A percentile compares a stretch with the other conserved stretches of the same genome.
Evolutionary conservation across 2,113 vertebrate species (phyloP).

Genomic region (Erythrocercus mccallii): DNA sequence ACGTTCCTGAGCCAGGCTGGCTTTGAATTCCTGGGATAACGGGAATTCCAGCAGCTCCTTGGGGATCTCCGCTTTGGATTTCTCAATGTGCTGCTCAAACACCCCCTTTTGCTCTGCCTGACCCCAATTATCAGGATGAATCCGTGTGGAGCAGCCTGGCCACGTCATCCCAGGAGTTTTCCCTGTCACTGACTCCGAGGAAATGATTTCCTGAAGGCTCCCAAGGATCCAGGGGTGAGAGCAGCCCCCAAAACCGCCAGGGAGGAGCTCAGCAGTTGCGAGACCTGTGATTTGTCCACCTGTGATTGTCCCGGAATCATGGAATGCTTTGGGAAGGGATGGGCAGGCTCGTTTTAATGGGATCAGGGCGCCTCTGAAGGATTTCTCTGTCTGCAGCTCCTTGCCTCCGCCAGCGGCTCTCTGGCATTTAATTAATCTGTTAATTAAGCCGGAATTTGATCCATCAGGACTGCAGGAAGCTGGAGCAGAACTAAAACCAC

Average conservation of each 20-base stretch:
- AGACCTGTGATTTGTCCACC: neutral
- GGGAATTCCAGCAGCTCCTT: neutral
- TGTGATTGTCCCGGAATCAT: neutral
- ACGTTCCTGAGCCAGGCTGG: neutral
- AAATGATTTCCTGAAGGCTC: neutral
- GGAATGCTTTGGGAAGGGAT: neutral
- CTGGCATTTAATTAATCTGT: neutral
- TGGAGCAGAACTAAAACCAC: neutral
- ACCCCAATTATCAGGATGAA: neutral
- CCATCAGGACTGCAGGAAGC: neutral
- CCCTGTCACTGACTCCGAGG: rapidly evolving
- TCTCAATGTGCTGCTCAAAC: neutral
- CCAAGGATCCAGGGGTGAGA: neutral
- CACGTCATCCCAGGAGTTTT: neutral
- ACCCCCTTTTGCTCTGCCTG: neutral
- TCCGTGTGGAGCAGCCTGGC: neutral
- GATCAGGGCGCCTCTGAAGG: neutral
- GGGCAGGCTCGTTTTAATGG: neutral
- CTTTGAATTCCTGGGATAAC: neutral
- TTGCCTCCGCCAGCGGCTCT: neutral
- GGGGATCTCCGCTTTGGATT: neutral
- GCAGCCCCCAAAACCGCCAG: neutral
- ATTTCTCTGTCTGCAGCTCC: neutral
- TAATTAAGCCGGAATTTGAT: neutral
- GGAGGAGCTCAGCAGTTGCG: neutral